A percentile compares a stretch with the other conserved stretches of the same genome.
Evolutionary conservation across 2,888 invertebrate genomes (phyloP).

Genomic region (Anthoptus insignis): DNA sequence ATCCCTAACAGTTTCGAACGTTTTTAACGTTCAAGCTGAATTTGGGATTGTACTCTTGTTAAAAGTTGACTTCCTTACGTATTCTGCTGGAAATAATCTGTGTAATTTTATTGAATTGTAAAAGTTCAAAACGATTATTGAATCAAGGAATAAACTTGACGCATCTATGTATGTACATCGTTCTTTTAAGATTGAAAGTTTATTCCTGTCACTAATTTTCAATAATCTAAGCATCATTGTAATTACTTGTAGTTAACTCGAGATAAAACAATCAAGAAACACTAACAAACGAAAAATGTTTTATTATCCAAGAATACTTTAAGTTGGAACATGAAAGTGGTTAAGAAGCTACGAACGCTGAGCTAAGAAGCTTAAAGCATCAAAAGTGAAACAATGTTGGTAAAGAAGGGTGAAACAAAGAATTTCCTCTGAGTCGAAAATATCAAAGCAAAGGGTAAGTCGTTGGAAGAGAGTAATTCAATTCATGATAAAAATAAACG

Average conservation of each 20-base stretch:
- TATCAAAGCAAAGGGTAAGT: constrained; percentile 35
- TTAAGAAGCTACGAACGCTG: constrained; percentile 27
- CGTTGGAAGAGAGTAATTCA: background rate
- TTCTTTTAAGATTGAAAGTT: too few relatives aligned
- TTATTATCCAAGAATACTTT: constrained; percentile 9
- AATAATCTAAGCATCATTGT: background rate
- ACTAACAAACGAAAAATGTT: constrained; percentile 2
- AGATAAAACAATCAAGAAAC: constrained; percentile 3
- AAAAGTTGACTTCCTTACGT: too few relatives aligned
- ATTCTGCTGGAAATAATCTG: too few relatives aligned
- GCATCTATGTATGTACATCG: too few relatives aligned
- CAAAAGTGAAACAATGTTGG: constrained; percentile 35
- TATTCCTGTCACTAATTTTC: too few relatives aligned
- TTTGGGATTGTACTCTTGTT: constrained; percentile 22
- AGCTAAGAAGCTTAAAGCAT: constrained; percentile 33
- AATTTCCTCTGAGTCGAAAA: constrained; percentile 27
- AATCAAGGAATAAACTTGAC: too few relatives aligned
- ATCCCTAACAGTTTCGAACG: constrained; percentile 30
- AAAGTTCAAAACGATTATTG: too few relatives aligned
- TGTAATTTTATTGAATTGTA: too few relatives aligned
- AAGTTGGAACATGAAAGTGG: constrained; percentile 28
- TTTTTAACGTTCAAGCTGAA: constrained; percentile 23
- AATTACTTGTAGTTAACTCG: background rate
- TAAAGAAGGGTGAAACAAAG: constrained; percentile 33
- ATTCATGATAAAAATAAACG: constrained; percentile 9